Evolutionary conservation across 2,888 invertebrate genomes (phyloP).

Genomic region (Pterobdella sp.): DNA sequence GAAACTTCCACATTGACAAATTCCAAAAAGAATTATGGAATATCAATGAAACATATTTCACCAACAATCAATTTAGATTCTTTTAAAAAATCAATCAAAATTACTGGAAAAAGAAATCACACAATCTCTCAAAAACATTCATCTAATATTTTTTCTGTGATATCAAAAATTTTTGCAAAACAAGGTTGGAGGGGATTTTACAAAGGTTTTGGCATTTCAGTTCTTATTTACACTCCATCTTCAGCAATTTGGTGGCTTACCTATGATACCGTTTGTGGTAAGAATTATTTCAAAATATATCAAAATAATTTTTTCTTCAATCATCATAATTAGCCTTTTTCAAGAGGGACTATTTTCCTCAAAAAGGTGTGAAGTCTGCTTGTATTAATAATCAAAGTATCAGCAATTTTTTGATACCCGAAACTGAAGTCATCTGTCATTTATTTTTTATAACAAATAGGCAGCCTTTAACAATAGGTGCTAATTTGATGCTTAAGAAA

Average conservation of each 20-base stretch:
- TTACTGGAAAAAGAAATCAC: neutral
- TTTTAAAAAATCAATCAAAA: neutral
- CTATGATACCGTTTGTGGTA: constrained; percentile 87
- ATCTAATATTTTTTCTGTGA: constrained; percentile 54
- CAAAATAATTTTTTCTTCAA: too few relatives aligned
- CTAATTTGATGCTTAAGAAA: too few relatives aligned
- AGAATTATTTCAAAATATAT: constrained; percentile 36
- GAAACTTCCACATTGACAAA: constrained; percentile 29
- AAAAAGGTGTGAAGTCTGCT: too few relatives aligned
- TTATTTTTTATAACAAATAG: too few relatives aligned
- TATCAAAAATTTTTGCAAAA: constrained; percentile 66
- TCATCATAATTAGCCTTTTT: too few relatives aligned
- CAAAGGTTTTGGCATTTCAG: constrained; percentile 80
- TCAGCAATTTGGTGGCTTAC: constrained; percentile 94
- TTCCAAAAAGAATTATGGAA: constrained; percentile 11
- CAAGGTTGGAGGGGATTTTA: constrained; percentile 85
- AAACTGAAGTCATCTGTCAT: too few relatives aligned
- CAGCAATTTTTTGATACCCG: too few relatives aligned
- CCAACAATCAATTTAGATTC: neutral
- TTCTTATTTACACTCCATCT: constrained; percentile 87
- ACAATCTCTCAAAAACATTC: neutral
- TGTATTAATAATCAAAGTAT: too few relatives aligned
- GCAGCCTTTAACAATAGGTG: too few relatives aligned
- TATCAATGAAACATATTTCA: constrained; percentile 6
- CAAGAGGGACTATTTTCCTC: too few relatives aligned